Conservation (phyloP, 2,113 vertebrate genomes). For the Eolophus roseicapilla region DNA sequence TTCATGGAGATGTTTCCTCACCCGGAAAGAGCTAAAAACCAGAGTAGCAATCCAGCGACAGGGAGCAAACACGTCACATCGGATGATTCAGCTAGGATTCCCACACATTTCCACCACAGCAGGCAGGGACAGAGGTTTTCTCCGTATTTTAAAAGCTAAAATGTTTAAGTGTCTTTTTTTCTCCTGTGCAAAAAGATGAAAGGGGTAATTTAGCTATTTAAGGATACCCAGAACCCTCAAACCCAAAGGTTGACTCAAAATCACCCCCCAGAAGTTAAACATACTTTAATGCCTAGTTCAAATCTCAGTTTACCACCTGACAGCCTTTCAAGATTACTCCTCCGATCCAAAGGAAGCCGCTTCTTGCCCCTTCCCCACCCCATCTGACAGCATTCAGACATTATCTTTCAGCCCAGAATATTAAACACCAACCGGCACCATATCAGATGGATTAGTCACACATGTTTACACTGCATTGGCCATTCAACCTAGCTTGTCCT, state of each 20-base stretch:
- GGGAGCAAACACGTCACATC: neutral
- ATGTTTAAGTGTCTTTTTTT: neutral
- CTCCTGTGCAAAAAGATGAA: neutral
- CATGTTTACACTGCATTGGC: constrained; percentile 20
- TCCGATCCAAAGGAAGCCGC: neutral
- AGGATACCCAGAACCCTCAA: neutral
- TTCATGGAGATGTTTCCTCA: neutral
- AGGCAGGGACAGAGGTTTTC: neutral
- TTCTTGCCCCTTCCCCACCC: neutral
- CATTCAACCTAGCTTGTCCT: constrained; percentile 33
- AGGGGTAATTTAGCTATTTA: neutral
- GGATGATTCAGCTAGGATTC: neutral
- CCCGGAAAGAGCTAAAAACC: neutral
- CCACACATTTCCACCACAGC: neutral
- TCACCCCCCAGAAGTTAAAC: neutral
- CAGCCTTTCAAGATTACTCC: neutral
- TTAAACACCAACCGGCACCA: neutral
- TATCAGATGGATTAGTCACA: constrained; percentile 27
- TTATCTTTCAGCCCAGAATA: neutral
- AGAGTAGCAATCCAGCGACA: neutral
- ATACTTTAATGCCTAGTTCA: neutral
- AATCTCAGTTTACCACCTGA: neutral
- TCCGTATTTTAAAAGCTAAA: neutral
- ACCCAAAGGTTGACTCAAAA: neutral
- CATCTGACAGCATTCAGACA: neutral